phyloP scores from a whole-genome alignment of 2,888 invertebrate genomes.

The Myathropa florea region DNA sequence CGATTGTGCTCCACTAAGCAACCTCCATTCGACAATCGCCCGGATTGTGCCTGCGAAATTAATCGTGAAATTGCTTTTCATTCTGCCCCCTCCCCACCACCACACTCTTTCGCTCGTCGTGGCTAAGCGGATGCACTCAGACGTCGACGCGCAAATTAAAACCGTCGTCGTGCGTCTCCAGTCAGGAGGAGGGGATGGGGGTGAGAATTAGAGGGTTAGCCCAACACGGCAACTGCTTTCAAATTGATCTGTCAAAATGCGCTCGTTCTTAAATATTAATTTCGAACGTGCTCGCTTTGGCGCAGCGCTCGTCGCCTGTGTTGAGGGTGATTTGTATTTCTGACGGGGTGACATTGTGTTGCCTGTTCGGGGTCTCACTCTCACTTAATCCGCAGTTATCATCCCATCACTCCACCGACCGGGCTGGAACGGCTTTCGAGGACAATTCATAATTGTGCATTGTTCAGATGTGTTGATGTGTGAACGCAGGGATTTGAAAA shows the following conservation, averaged over 20 bases:
- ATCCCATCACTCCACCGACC: neutral
- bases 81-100: conserved; percentile 22
- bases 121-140: conserved; percentile 64
- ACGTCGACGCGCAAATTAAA: conserved; percentile 65
- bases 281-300: conserved; percentile 2
- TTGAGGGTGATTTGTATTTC: conserved; percentile 15
- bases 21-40: conserved; percentile 59
- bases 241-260: conserved; percentile 63
- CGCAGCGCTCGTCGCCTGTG: neutral
- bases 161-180: conserved; percentile 37
- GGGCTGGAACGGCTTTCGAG: neutral
- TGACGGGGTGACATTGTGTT: conserved; percentile 50
- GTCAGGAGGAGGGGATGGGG: neutral
- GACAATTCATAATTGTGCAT: conserved; percentile 65
- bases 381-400: conserved; percentile 54
- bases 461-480: conserved; percentile 70
- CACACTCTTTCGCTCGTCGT: neutral
- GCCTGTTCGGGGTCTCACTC: conserved; percentile 33
- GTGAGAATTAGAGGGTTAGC: conserved; percentile 24
- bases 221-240: conserved; percentile 53
- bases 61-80: conserved; percentile 70
- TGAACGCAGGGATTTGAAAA: conserved; percentile 57
- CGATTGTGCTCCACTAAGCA: conserved; percentile 61
- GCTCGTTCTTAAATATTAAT: conserved; percentile 58
- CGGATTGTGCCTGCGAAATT: conserved; percentile 68